Evolutionary conservation across 2,113 vertebrate genomes (phyloP), one percentile per base, ranked within the genome.

Genomic region (Chloroceryle aenea): DNA sequence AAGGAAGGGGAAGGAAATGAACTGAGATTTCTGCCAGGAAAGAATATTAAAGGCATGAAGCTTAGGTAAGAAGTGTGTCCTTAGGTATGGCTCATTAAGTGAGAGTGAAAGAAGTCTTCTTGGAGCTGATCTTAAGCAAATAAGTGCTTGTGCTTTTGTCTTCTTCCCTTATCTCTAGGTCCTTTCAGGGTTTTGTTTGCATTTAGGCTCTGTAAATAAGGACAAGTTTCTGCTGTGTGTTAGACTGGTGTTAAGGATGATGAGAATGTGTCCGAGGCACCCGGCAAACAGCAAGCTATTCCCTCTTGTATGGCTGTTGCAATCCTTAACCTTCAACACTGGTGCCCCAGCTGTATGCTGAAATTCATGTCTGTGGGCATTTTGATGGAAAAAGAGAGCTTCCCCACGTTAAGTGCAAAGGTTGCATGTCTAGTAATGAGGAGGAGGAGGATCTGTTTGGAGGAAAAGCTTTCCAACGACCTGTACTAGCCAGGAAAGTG

Each of bases 141-240:
- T 59, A 90, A 80, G 34, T 36, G 68, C 20, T 74, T 77, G 32
- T 47, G 8, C 50, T 90, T 93, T 86, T 94, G 59, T 93, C 32
- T 74, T 92, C 36, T 61, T 74, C 26, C 32, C 32, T 5, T 53
- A 45, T 63, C 64, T 90, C 62, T 36, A 61, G 14, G 36, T 64
- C 42, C 12, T 93, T 90, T 84, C 55, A 81, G 38, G 13, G 29
- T 71, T 59, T 42, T 83, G 63, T 85, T 92, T 96, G 88, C 72
- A 34, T 88, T 90, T 59, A 68, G 47, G 7, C 59, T 92, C 76
- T 95, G 88, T 78, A 95, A 88, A 96, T 63, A 95, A 71, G 64
- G 47, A 62, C 55, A 67, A 63, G 42, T 12, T 36, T 81, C 83
- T 90, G 63, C 68, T 89, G 17, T 71, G 79, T 62, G 29, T 86